phyloP scores from a whole-genome alignment of 2,113 vertebrate species.

The Oreocharis arfaki region DNA sequence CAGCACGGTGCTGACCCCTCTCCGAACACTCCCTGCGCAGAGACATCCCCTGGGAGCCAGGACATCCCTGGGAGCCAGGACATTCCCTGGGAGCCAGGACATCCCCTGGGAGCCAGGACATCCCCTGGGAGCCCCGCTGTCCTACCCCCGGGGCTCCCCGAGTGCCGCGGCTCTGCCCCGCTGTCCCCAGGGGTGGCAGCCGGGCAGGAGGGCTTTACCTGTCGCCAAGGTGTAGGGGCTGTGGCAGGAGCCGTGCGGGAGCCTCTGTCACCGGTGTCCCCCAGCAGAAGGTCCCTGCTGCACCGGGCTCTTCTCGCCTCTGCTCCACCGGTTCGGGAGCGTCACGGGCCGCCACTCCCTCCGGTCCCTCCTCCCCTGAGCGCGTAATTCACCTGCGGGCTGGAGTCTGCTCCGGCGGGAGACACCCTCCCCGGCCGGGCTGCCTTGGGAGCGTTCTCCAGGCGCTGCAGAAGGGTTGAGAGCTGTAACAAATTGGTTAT shows the following conservation, averaged over 20 bases:
- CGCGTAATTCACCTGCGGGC: background rate
- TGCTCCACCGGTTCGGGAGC: background rate
- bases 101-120: background rate
- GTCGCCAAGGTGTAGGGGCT: rapidly evolving
- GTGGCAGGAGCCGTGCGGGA: background rate
- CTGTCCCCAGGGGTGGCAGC: background rate
- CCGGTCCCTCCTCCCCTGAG: background rate
- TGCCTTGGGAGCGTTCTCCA: rapidly evolving
- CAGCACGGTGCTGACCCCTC: background rate
- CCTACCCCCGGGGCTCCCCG: rapidly evolving
- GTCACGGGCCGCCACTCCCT: background rate
- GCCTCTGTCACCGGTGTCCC: background rate
- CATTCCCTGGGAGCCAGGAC: background rate
- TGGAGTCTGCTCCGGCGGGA: background rate
- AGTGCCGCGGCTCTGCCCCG: background rate
- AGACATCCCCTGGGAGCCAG: background rate
- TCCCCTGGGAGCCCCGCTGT: rapidly evolving
- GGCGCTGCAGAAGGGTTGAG: rapidly evolving
- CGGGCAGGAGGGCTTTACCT: background rate
- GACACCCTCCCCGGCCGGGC: background rate
- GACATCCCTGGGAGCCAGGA: background rate
- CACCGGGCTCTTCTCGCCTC: background rate
- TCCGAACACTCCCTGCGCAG: rapidly evolving
- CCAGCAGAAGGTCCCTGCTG: background rate
- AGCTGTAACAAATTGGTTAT: background rate